Conservation (phyloP, 2,113 vertebrate genomes). For the Gulo gulo region DNA sequence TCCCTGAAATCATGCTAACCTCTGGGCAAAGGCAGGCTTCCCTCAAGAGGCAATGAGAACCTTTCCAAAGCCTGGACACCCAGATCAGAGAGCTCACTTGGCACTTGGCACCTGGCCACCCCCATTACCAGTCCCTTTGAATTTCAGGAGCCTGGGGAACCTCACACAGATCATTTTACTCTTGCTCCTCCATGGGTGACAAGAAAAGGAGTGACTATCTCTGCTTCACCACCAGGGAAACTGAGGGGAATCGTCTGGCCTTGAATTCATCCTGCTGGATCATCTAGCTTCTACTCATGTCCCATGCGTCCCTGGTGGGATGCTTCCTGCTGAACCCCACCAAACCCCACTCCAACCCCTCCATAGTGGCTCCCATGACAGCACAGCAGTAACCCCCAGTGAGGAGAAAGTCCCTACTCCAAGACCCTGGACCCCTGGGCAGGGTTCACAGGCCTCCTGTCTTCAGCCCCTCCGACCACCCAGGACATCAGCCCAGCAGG, state of each 20-base stretch:
- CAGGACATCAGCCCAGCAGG: no score
- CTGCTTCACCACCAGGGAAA: neutral
- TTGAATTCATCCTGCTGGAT: neutral
- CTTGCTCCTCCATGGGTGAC: neutral
- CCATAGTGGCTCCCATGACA: neutral
- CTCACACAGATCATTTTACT: neutral
- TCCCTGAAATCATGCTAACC: neutral
- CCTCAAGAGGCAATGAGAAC: neutral
- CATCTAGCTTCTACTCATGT: neutral
- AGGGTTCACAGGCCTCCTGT: neutral
- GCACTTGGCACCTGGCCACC: neutral
- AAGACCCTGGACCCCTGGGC: neutral
- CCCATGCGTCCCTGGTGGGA: neutral
- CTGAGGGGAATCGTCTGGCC: neutral
- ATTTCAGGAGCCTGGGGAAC: neutral
- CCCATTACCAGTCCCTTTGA: neutral
- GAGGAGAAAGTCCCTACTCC: neutral
- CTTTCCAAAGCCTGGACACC: neutral
- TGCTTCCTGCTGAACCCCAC: neutral
- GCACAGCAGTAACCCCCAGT: neutral
- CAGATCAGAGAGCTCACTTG: neutral
- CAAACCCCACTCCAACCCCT: neutral
- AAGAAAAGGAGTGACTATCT: neutral
- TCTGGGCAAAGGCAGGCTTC: neutral
- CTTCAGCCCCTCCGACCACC: accelerated